Conservation (phyloP, 2,797 vertebrate species). For the Sebastes goodei region DNA sequence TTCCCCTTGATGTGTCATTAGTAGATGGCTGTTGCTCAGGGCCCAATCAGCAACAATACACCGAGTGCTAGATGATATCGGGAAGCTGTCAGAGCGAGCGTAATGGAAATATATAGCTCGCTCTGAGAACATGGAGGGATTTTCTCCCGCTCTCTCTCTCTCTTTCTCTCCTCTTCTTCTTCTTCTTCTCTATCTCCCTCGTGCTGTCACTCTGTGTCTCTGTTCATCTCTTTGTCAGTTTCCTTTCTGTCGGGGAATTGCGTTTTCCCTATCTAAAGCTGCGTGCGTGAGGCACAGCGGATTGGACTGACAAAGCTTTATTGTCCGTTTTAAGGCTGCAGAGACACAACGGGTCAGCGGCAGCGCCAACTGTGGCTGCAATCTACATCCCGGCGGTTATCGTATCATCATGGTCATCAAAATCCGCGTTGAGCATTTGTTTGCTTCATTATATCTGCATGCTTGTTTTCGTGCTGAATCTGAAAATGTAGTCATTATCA, state of each 20-base stretch:
- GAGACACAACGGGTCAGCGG: background rate
- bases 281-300: background rate
- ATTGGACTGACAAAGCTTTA: constrained; percentile 43
- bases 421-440: background rate
- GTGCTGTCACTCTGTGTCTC: constrained; percentile 12
- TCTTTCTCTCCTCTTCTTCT: background rate
- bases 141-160: background rate
- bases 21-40: constrained; percentile 47
- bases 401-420: background rate
- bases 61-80: constrained; percentile 53
- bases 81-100: constrained; percentile 56
- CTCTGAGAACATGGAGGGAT: constrained; percentile 25
- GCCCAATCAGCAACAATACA: constrained; percentile 59
- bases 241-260: constrained; percentile 29
- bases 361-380: background rate
- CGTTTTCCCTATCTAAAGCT: constrained; percentile 39
- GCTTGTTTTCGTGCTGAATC: background rate
- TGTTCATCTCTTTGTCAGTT: constrained; percentile 21
- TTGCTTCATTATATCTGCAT: background rate
- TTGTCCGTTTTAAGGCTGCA: constrained; percentile 40
- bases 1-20: constrained; percentile 48
- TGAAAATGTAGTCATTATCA: background rate
- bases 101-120: constrained; percentile 65
- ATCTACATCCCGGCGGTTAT: background rate
- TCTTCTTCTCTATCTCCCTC: background rate